Base-by-base conservation (phyloP, 2,797 vertebrate species). In the Sebastes matsubarae region DNA sequence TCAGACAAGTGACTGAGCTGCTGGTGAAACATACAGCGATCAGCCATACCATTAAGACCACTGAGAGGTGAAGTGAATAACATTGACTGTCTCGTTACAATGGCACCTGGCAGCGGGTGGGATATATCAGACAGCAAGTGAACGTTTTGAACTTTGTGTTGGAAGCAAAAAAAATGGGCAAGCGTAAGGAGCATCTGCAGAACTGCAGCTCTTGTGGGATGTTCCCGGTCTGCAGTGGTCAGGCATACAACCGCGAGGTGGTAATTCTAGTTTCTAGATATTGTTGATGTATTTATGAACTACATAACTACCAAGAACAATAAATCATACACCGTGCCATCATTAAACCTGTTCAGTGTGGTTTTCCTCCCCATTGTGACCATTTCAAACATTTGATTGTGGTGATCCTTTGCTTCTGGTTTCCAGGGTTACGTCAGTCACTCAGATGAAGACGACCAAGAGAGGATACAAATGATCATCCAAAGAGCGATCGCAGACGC, bases 371-470 rank as follows among this genome's bases (percentile, higher is more conserved):
- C 50, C 50, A 11, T n/a, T 54, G 50, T 54, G 50, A 24, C 10
- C 52, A 22, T 55, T 24, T 6, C 5, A 54, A 55, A n/a, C 10
- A 55, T 22, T 65, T 8, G 2, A 32, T 54, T 30, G 8, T 24
- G 20, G 18, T 57, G 25, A 24, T 29, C 4, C 6, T 68, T 57
- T 59, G 20, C n/a, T 27, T 12, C 29, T 52, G 34, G 4, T 73
- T 69, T 78, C 12, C 79, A 96, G 96, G 88, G 95, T 74, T 96
- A 90, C 81, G 95, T 88, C 36, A 96, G 95, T 70, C 95, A 96
- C 67, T 84, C 88, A 0, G 95, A 96, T 71, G 95, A 96, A 72
- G 90, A 96, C 2, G 88, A 96, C 65, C 88, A 83, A 0, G 90
- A 94, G 58, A 90, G 95, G 74, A 92, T 96, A 8, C 88, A 82